Conservation (phyloP, 2,888 invertebrate genomes). For the Carterocephalus palaemon region DNA sequence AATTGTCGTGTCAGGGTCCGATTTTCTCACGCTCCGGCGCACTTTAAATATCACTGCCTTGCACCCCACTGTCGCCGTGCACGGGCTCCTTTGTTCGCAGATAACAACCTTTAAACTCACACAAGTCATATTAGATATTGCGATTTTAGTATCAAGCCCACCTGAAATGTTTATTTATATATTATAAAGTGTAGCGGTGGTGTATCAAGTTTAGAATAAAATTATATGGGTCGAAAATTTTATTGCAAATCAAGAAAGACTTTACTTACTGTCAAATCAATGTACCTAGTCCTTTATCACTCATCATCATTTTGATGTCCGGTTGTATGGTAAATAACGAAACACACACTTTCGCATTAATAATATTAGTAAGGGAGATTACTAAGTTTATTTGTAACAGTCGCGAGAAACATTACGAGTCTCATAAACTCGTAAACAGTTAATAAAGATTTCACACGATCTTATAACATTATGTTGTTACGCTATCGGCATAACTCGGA, state of each 20-base stretch:
- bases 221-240: too few relatives aligned
- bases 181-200: too few relatives aligned
- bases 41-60: slow-evolving; percentile 21
- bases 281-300: too few relatives aligned
- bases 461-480: background rate
- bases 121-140: background rate
- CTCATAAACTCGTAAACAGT: background rate
- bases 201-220: too few relatives aligned
- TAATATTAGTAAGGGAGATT: too few relatives aligned
- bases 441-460: slow-evolving; percentile 2
- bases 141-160: too few relatives aligned
- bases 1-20: slow-evolving; percentile 19
- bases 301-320: too few relatives aligned
- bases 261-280: too few relatives aligned
- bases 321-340: too few relatives aligned
- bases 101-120: slow-evolving; percentile 1
- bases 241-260: too few relatives aligned
- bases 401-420: background rate
- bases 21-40: slow-evolving; percentile 24
- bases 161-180: too few relatives aligned
- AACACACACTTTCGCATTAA: too few relatives aligned
- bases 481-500: background rate
- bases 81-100: slow-evolving; percentile 10
- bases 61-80: background rate
- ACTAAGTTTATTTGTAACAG: background rate